A percentile compares a stretch with the other conserved stretches of the same genome.
These are phyloP conservation scores for Eupithecia subfuscata DNA, from an alignment of 2,888 invertebrate species.

Conservation along the genomic window DNA sequence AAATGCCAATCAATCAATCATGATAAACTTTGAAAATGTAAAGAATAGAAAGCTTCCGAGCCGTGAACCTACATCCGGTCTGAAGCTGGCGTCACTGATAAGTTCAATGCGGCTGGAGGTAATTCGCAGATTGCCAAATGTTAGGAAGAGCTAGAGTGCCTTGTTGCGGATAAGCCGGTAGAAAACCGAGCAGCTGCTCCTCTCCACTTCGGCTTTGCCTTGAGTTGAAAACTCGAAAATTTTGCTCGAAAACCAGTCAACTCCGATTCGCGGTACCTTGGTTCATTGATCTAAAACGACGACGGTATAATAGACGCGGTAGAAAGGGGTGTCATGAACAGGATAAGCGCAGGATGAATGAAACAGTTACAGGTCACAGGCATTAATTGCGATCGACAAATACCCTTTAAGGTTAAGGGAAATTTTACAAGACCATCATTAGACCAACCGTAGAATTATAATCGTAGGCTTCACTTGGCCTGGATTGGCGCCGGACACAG, in stretches of 20 bases:
- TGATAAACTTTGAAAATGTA: neutral
- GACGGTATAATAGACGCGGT: too few species aligned
- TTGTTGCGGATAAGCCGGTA: neutral
- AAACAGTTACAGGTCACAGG: too few species aligned
- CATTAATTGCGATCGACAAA: neutral
- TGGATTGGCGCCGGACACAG: neutral
- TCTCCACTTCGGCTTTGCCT: neutral
- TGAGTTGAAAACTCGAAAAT: neutral
- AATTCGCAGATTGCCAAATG: neutral
- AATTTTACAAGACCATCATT: too few species aligned
- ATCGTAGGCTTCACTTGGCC: neutral
- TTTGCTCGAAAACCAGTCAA: neutral
- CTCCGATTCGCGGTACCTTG: neutral
- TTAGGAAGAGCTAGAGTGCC: neutral
- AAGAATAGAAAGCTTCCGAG: neutral
- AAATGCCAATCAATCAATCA: neutral
- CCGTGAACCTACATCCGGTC: neutral
- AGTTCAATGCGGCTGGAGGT: constrained; percentile 1
- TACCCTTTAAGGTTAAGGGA: neutral
- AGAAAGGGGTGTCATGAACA: too few species aligned
- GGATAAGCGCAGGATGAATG: too few species aligned
- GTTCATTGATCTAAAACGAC: neutral
- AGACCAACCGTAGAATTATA: too few species aligned
- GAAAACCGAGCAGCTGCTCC: neutral
- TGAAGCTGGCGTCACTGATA: neutral